Conservation (phyloP, 2,888 invertebrate genomes). For the Siphlonurus alternatus region DNA sequence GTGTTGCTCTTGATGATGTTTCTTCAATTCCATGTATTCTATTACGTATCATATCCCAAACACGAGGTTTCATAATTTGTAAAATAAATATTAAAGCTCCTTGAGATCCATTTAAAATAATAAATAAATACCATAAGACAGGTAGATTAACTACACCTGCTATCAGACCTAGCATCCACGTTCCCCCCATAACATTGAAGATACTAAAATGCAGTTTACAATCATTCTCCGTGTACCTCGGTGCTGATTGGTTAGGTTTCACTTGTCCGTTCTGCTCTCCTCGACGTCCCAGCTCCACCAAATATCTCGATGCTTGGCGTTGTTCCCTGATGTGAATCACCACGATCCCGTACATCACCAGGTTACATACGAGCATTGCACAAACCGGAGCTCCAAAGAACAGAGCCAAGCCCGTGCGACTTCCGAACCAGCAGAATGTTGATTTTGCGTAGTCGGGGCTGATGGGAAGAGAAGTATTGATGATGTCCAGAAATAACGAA, state of each 20-base stretch:
- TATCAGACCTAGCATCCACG: not conserved
- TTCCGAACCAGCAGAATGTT: not conserved
- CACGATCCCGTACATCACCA: not conserved
- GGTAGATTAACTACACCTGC: not conserved
- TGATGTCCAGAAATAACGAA: not conserved
- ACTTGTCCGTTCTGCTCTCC: not conserved
- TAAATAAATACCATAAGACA: not conserved
- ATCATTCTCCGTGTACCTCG: not conserved
- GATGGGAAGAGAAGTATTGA: not conserved
- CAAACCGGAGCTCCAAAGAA: not conserved
- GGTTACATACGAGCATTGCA: not conserved
- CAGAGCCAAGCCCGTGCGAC: not conserved
- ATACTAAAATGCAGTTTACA: not conserved
- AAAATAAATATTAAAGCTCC: not conserved
- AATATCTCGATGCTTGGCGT: not conserved
- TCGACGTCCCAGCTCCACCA: not conserved
- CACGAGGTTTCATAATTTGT: not conserved
- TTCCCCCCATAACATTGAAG: not conserved
- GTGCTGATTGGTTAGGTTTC: not conserved
- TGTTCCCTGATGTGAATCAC: not conserved
- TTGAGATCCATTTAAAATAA: not conserved
- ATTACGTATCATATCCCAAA: not conserved
- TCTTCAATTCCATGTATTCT: not conserved
- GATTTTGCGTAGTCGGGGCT: not conserved
- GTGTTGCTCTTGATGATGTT: not conserved